phyloP scores from a whole-genome alignment of 2,113 vertebrate species.

The Acrocephalus kingi region DNA sequence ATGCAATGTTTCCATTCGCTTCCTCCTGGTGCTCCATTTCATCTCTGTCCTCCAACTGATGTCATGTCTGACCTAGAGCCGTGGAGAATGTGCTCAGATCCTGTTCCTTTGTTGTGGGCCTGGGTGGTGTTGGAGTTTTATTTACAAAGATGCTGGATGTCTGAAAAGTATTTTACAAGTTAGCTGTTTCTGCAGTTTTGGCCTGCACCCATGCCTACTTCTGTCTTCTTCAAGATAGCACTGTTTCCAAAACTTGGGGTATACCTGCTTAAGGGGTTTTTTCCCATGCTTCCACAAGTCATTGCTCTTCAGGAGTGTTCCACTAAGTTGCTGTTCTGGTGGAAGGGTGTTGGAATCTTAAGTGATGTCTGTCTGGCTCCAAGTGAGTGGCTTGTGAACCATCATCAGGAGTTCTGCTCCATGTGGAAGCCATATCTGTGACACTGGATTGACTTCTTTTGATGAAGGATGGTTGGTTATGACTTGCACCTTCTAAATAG shows the following conservation, averaged over 20 bases:
- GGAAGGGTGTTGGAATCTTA: neutral
- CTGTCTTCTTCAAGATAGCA: neutral
- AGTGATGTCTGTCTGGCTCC: neutral
- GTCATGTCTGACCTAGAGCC: rapidly evolving
- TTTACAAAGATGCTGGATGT: neutral
- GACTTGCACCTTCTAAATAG: neutral
- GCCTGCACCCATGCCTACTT: neutral
- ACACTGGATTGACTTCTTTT: neutral
- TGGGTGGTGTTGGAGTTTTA: neutral
- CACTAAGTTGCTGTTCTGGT: neutral
- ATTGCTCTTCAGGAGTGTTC: neutral
- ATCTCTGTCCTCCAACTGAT: neutral
- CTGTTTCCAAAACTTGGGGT: neutral
- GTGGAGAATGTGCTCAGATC: rapidly evolving
- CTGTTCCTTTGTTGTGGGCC: neutral
- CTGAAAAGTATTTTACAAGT: rapidly evolving
- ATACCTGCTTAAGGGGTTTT: neutral
- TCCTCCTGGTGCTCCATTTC: neutral
- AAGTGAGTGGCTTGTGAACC: neutral
- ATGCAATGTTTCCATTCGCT: neutral
- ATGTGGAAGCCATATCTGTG: rapidly evolving
- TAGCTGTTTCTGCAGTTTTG: neutral
- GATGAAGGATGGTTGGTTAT: neutral
- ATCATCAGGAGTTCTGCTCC: neutral
- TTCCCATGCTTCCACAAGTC: neutral